A percentile compares a stretch with the other conserved stretches of the same genome.
phyloP scores from a whole-genome alignment of 1,140 invertebrate species.

The Zaprionus vittiger region DNA sequence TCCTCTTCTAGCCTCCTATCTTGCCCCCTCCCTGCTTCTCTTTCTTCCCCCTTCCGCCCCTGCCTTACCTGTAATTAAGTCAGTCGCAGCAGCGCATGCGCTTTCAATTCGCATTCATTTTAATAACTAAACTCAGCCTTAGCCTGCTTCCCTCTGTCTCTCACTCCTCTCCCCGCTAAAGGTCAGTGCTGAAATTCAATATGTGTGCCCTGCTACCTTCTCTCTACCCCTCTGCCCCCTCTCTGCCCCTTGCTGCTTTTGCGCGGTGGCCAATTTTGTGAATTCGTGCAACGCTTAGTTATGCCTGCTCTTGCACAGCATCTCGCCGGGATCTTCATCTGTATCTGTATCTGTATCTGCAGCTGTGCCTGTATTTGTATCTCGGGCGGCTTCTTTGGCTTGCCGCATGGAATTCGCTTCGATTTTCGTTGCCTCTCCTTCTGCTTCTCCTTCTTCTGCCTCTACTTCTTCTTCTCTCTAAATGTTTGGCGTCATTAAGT shows the following conservation, averaged over 20 bases:
- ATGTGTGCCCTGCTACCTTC: conserved; percentile 59
- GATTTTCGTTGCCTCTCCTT: conserved; percentile 4
- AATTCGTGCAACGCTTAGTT: conserved; percentile 79
- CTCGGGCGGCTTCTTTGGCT: conserved; percentile 70
- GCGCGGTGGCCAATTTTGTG: conserved; percentile 75
- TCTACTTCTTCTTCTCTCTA: not conserved
- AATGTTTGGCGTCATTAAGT: not conserved
- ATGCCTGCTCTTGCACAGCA: conserved; percentile 49
- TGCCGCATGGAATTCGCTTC: conserved; percentile 60
- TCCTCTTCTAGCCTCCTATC: too few species aligned
- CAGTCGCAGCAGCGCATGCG: conserved; percentile 51
- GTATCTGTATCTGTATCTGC: conserved; percentile 35
- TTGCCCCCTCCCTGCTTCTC: rapidly evolving
- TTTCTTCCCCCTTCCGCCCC: not conserved
- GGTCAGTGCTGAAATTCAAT: conserved; percentile 77
- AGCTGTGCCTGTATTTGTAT: conserved; percentile 38
- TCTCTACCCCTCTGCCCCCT: conserved; percentile 47
- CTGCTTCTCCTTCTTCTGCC: not conserved
- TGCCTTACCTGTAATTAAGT: conserved; percentile 68
- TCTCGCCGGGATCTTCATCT: conserved; percentile 37
- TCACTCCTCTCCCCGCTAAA: conserved; percentile 39
- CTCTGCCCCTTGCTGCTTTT: conserved; percentile 14
- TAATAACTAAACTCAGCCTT: conserved; percentile 54
- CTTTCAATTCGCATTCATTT: conserved; percentile 60
- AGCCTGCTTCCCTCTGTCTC: not conserved